phyloP scores from a whole-genome alignment of 2,113 vertebrate genomes.

The Cyanoramphus novaezelandiae region DNA sequence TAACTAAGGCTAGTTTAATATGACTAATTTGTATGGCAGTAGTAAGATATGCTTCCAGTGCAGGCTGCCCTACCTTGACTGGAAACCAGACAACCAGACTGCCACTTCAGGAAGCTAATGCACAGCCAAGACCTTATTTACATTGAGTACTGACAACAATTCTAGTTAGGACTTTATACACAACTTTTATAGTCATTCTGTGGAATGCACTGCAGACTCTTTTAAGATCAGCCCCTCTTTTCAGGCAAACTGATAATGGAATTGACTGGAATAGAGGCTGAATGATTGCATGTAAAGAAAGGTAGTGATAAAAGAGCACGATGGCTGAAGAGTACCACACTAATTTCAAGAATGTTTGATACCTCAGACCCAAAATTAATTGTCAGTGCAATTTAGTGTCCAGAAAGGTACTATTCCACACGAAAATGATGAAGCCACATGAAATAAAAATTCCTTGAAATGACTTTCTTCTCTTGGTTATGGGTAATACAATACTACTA shows the following conservation, averaged over 20 bases:
- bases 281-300: background rate
- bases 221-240: background rate
- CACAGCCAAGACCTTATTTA: background rate
- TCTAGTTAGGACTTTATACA: background rate
- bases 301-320: rapidly evolving
- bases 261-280: background rate
- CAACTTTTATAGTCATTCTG: background rate
- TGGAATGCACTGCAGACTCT: background rate
- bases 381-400: background rate
- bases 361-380: background rate
- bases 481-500: background rate
- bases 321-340: background rate
- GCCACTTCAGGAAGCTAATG: background rate
- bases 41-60: background rate
- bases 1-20: background rate
- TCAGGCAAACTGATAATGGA: background rate
- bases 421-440: background rate
- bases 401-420: background rate
- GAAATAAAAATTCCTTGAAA: background rate
- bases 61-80: background rate
- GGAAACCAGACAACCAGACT: background rate
- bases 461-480: background rate
- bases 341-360: background rate
- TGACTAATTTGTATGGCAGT: background rate
- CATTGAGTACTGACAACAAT: background rate